Evolutionary conservation across 2,113 vertebrate species (phyloP).

Genomic region (Psophia crepitans): DNA sequence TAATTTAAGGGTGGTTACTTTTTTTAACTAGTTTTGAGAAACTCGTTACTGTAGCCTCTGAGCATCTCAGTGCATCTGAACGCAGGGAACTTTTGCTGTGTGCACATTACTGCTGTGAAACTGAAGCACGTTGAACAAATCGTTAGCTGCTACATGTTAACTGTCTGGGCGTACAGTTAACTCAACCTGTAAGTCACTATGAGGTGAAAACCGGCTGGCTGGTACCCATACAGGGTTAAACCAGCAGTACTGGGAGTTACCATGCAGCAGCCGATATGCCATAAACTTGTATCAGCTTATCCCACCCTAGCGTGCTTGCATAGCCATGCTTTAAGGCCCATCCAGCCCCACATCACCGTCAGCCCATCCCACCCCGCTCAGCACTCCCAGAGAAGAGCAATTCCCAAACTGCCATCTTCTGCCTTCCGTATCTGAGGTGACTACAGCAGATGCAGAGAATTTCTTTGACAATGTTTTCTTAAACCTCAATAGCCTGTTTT

Average conservation of each 20-base stretch:
- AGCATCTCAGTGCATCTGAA: neutral
- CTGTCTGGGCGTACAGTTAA: neutral
- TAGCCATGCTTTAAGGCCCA: neutral
- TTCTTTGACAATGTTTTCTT: neutral
- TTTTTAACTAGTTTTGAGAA: neutral
- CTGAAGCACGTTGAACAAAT: neutral
- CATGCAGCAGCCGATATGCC: neutral
- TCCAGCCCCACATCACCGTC: neutral
- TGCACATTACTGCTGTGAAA: neutral
- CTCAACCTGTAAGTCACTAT: neutral
- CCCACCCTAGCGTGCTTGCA: neutral
- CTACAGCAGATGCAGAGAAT: neutral
- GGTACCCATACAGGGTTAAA: neutral
- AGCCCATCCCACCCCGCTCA: neutral
- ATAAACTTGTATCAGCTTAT: neutral
- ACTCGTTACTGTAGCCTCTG: neutral
- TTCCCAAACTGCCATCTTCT: neutral
- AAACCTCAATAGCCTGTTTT: neutral
- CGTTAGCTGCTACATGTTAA: neutral
- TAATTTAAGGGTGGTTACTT: neutral
- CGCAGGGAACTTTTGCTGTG: neutral
- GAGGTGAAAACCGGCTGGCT: neutral
- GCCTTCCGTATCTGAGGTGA: neutral
- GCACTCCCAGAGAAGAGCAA: neutral
- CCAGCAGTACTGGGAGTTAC: neutral